Base-by-base conservation (phyloP, 2,113 vertebrate genomes). In the Bostrychus sinensis region DNA sequence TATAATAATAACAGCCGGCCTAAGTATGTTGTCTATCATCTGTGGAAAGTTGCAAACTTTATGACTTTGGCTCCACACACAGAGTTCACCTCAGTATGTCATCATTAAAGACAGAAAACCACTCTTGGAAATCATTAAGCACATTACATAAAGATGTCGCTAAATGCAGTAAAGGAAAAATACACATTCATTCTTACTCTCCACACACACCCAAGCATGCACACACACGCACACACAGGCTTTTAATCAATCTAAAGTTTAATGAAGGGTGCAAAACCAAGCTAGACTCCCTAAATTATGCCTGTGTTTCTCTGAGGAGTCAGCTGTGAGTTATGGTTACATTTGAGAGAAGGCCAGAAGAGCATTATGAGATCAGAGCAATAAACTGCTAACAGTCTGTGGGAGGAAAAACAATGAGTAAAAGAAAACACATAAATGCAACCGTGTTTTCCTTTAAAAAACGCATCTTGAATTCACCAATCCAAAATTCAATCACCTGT, bases 201-300 rank as follows among this genome's bases (percentile, higher is more conserved):
- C 43, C 12, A 58, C 28, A 59, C 38, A 39, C 45, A 59, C 43
- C 45, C 7, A 1, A 20, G 30, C 1, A 7, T 32, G 5, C 30
- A 32, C n/a, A n/a, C n/a, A n/a, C n/a, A n/a, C n/a, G 22, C 22
- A 7, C 22, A 48, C 20, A 20, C 19, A 45, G 20, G 20, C 7
- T 51, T 54, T 79, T 51, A 61, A 64, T 77, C 57, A 36, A 55
- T 71, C 70, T 66, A 34, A 26, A 38, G 25, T 58, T 63, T 77
- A 72, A 72, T 72, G 39, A 64, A 67, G 63, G 30, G 53, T 45
- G 39, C 32, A 38, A 19, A 25, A 39, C 25, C 10, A 61, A 46
- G 61, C 41, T 34, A 6, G 2, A 32, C 48, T 42, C 34, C 34
- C 37, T 54, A 37, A 64, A 74, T 50, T 56, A 62, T 32, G 23